These are phyloP conservation scores for Scrobipalpa atriplicella DNA, from an alignment of 2,888 invertebrate genomes.

Conservation along the genomic window DNA sequence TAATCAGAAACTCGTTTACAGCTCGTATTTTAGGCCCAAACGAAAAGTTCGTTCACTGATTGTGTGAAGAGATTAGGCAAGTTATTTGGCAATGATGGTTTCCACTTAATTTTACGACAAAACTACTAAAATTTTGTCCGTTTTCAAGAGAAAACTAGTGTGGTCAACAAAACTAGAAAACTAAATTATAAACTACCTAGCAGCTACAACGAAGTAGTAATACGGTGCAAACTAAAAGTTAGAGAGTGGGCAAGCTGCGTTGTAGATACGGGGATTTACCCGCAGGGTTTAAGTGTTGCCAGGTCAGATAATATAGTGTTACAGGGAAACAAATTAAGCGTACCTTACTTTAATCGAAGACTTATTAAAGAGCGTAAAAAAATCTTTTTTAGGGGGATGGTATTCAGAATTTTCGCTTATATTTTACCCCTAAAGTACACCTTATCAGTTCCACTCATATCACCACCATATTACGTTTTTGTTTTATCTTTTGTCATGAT, in stretches of 20 bases:
- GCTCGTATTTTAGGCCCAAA: slow-evolving; percentile 28
- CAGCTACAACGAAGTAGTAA: not conserved
- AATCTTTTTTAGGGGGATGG: too few relatives aligned
- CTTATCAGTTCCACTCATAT: too few relatives aligned
- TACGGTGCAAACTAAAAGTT: slow-evolving; percentile 18
- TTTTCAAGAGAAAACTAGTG: not conserved
- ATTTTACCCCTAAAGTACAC: too few relatives aligned
- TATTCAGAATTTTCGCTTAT: too few relatives aligned
- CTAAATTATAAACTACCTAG: not conserved
- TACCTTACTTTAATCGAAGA: not conserved
- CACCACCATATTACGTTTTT: too few relatives aligned
- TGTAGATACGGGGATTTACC: slow-evolving; percentile 1
- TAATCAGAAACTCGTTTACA: slow-evolving; percentile 56
- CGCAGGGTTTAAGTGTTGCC: slow-evolving; percentile 6
- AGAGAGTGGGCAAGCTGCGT: not conserved
- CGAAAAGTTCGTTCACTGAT: slow-evolving; percentile 8
- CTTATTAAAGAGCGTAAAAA: too few relatives aligned
- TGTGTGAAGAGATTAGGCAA: slow-evolving; percentile 11
- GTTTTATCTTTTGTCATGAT: too few relatives aligned
- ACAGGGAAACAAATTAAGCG: not conserved
- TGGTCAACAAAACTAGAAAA: not conserved
- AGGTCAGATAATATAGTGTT: not conserved
- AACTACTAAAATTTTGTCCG: too few relatives aligned
- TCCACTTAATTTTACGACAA: too few relatives aligned
- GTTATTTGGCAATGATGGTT: not conserved